Conservation (phyloP, 2,797 vertebrate species). For the Fratercula arctica region DNA sequence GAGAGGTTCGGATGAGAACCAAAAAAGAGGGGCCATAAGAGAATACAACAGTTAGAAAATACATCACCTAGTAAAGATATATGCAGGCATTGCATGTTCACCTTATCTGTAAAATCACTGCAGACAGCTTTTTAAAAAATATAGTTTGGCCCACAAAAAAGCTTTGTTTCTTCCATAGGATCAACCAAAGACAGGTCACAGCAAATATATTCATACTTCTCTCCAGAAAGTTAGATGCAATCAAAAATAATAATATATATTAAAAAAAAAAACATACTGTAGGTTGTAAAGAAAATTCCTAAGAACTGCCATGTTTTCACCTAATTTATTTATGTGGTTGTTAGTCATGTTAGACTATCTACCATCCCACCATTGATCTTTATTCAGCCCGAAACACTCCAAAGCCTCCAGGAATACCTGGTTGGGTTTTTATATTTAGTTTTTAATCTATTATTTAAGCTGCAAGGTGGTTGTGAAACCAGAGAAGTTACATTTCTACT, state of each 20-base stretch:
- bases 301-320: background rate
- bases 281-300: background rate
- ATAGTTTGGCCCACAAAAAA: background rate
- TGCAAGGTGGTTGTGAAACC: background rate
- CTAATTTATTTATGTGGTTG: background rate
- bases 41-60: background rate
- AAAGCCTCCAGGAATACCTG: background rate
- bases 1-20: background rate
- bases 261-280: background rate
- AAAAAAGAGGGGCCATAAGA: background rate
- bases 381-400: background rate
- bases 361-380: background rate
- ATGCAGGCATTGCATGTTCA: background rate
- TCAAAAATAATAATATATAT: rapidly evolving
- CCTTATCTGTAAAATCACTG: background rate
- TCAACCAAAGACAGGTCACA: background rate
- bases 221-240: background rate
- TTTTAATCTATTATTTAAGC: background rate
- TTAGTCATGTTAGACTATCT: background rate
- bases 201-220: background rate
- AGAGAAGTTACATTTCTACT: background rate
- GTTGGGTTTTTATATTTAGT: background rate
- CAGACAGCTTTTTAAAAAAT: background rate
- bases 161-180: background rate
- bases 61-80: background rate